These are phyloP conservation scores for Amblyopsis rosae DNA, from an alignment of 2,113 vertebrate genomes.

Conservation along the genomic window DNA sequence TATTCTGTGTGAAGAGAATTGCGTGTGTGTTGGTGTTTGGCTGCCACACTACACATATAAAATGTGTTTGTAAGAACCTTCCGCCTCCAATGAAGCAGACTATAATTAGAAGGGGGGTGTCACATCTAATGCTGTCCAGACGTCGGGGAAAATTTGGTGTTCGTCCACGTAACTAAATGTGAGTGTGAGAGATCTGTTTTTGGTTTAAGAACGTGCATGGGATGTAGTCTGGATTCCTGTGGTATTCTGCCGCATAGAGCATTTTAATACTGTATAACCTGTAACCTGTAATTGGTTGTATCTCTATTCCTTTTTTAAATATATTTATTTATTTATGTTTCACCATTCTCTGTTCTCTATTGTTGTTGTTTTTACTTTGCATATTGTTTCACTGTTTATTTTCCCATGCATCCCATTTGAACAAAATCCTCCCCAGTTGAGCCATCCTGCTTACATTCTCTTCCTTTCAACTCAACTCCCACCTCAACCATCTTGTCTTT, in stretches of 20 bases:
- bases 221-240: slow-evolving; percentile 31
- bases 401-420: not conserved
- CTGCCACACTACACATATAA: slow-evolving; percentile 50
- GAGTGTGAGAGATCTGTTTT: slow-evolving; percentile 53
- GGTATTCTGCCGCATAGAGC: slow-evolving; percentile 42
- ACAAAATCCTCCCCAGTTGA: too few species aligned
- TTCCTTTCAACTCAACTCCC: not conserved
- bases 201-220: slow-evolving; percentile 46
- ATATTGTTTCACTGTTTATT: not conserved
- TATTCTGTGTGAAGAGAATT: slow-evolving; percentile 8
- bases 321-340: not conserved
- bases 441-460: not conserved
- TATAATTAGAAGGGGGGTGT: slow-evolving; percentile 55
- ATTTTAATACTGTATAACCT: slow-evolving; percentile 20
- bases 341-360: not conserved
- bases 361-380: not conserved
- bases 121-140: slow-evolving; percentile 69
- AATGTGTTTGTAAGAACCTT: slow-evolving; percentile 47
- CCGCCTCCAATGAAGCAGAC: slow-evolving; percentile 55
- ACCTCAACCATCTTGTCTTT: not conserved
- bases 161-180: slow-evolving; percentile 17
- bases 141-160: slow-evolving; percentile 46
- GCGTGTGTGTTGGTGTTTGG: slow-evolving; percentile 33
- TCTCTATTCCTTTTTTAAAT: not conserved
- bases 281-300: slow-evolving; percentile 1